Evolutionary conservation across 1,140 invertebrate species (phyloP), one percentile per base, ranked within the genome.

Genomic region (Cryptotermes secundus): DNA sequence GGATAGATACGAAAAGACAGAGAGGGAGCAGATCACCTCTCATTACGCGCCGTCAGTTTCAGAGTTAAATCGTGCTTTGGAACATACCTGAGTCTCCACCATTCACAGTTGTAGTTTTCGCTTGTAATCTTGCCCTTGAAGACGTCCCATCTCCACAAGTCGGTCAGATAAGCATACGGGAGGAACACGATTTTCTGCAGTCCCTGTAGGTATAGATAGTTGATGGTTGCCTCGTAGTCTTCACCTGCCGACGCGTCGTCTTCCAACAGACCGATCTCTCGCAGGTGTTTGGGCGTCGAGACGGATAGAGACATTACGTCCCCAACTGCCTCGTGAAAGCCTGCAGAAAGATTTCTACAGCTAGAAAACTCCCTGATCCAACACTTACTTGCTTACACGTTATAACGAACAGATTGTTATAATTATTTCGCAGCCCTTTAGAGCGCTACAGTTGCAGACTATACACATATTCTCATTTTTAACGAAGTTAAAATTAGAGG

Each of bases 271-370:
- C 94, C 94, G 83, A 98, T 93, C 86, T 93, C 93, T 59, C 94
- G 90, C 65, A 98, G 90, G 90, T 98, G 96, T 88, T 94, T 94
- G 0, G 94, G 93, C 0, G 96, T 96, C 0, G 92, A 92, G 0
- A 96, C 95, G 3, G 95, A 98, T 6, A 98, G 89, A 1, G 96
- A 93, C 35, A 98, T 94, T 0, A 96, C 93, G 89, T 98, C 97
- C 1, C 97, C 97, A n/a, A 98, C 94, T 22, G 97, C 97, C 89
- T 98, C 97, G 87, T 97, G 96, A 88, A 98, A 98, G 3, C 83
- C 83, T 83, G 45, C 19, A 42, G n/a, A 42, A 6, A 42, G 9
- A 42, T 42, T 42, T 42, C 9, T 6, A 10, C 38, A 9, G 9
- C 38, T 42, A 10, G 6, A 3, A 42, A 10, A 42, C 4, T 42